phyloP scores from a whole-genome alignment of 2,888 invertebrate genomes.

The Coronaproctus castanopsis region DNA sequence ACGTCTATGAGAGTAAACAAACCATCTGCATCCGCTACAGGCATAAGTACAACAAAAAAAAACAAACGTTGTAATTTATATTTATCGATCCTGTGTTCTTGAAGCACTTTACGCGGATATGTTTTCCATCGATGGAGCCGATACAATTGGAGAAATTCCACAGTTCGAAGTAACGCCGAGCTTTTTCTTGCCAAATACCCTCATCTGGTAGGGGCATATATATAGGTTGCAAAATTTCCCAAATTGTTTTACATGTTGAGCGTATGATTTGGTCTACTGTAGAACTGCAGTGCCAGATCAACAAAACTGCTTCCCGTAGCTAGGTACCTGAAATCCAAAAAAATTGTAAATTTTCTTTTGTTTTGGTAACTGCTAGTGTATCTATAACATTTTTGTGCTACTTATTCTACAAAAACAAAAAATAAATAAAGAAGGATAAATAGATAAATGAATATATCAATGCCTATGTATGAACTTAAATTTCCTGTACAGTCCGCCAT shows the following conservation, averaged over 20 bases:
- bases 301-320: too few species aligned
- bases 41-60: slow-evolving; percentile 10
- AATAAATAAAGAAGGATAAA: too few species aligned
- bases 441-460: too few species aligned
- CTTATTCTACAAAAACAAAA: too few species aligned
- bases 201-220: slow-evolving; percentile 3
- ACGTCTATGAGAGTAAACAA: slow-evolving; percentile 11
- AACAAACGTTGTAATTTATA: slow-evolving; percentile 11
- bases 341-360: too few species aligned
- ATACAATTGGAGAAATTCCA: slow-evolving; percentile 13
- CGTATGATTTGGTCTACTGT: too few species aligned
- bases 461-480: too few species aligned
- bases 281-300: too few species aligned
- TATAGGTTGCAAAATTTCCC: background rate
- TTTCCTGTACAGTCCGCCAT: too few species aligned
- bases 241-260: background rate
- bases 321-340: too few species aligned
- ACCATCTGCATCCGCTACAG: slow-evolving; percentile 11
- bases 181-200: background rate
- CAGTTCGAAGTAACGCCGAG: background rate
- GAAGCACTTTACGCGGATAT: slow-evolving; percentile 5
- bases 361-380: too few species aligned
- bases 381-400: too few species aligned
- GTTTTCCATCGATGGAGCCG: slow-evolving; percentile 11
- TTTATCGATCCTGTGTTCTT: slow-evolving; percentile 9